Evolutionary conservation across 1,140 invertebrate genomes (phyloP).

Genomic region (Arctopsyche grandis): DNA sequence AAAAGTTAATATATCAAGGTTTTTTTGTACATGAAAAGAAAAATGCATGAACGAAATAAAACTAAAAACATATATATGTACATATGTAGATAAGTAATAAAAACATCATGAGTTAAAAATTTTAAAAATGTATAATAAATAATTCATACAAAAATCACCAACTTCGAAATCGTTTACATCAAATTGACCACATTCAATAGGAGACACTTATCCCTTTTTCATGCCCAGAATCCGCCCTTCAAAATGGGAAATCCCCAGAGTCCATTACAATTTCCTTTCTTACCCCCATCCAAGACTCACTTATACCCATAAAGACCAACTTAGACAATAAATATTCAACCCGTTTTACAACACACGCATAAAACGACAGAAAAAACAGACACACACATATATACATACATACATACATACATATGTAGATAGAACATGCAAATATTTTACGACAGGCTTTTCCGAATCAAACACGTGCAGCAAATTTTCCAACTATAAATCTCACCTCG

Average conservation of each 20-base stretch:
- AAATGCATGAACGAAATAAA: too few relatives aligned
- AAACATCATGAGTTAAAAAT: too few relatives aligned
- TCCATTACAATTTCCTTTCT: not conserved
- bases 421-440: not conserved
- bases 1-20: too few relatives aligned
- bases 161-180: not conserved
- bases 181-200: constrained; percentile 9
- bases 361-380: too few relatives aligned
- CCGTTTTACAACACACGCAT: not conserved
- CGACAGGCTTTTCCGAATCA: not conserved
- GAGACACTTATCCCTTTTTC: not conserved
- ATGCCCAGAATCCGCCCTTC: not conserved
- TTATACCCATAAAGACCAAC: too few relatives aligned
- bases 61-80: too few relatives aligned
- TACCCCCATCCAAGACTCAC: too few relatives aligned
- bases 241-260: not conserved
- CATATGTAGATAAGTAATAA: too few relatives aligned
- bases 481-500: not conserved
- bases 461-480: not conserved
- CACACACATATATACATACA: not conserved
- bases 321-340: too few relatives aligned
- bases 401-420: not conserved
- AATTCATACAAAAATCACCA: too few relatives aligned
- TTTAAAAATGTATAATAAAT: too few relatives aligned
- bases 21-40: too few relatives aligned